A percentile compares a stretch with the other conserved stretches of the same genome.
These are phyloP conservation scores for Orchesellides sinensis DNA, from an alignment of 2,888 invertebrate genomes.

Conservation along the genomic window DNA sequence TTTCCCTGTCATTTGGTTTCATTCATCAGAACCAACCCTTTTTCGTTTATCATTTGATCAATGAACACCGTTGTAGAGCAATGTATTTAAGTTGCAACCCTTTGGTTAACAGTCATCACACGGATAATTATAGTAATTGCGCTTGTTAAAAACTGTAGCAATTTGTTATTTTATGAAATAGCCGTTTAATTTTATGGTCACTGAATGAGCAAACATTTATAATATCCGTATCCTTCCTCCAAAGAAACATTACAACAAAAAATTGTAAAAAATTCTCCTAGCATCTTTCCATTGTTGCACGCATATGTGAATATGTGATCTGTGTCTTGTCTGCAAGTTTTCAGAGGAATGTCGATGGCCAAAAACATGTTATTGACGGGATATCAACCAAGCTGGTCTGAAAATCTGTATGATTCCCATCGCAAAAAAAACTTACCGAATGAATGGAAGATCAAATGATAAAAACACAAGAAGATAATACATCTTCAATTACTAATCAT, in stretches of 20 bases:
- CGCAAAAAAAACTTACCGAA: no score
- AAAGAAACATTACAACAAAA: not conserved
- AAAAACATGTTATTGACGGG: no score
- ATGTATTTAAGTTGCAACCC: no score
- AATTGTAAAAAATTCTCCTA: not conserved
- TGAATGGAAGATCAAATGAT: no score
- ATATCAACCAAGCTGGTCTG: not conserved
- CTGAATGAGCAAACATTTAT: not conserved
- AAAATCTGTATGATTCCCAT: no score
- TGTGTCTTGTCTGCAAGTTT: slow-evolving; percentile 28
- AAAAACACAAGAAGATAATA: no score
- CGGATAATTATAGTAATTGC: slow-evolving; percentile 50
- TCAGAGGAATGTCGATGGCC: slow-evolving; percentile 51
- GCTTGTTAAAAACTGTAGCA: slow-evolving; percentile 50
- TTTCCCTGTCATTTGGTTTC: slow-evolving; percentile 27
- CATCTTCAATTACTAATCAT: no score
- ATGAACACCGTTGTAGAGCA: not conserved
- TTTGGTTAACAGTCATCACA: slow-evolving; percentile 13
- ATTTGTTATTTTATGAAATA: slow-evolving; percentile 44
- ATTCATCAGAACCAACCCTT: slow-evolving; percentile 17
- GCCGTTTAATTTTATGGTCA: slow-evolving; percentile 27
- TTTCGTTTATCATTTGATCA: not conserved
- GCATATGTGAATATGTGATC: no score
- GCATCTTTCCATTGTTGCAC: slow-evolving; percentile 23
- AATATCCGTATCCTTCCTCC: not conserved